Evolutionary conservation across 2,888 invertebrate genomes (phyloP).

Genomic region (Stenodera caucasica): DNA sequence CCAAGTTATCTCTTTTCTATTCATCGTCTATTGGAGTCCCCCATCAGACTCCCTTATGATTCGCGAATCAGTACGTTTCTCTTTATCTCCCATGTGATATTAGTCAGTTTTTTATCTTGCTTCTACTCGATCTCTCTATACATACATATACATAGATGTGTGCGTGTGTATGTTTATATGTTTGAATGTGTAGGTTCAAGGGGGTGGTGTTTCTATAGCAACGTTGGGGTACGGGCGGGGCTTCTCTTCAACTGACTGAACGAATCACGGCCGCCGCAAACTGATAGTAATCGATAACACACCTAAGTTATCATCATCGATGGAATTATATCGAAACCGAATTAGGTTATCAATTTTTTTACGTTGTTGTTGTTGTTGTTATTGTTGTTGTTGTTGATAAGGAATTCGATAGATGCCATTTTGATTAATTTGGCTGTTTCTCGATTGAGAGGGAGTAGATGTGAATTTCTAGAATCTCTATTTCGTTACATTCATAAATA

Average conservation of each 20-base stretch:
- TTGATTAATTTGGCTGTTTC: too few relatives aligned
- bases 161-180: constrained; percentile 25
- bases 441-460: too few relatives aligned
- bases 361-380: not conserved
- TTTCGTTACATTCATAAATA: constrained; percentile 27
- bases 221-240: constrained; percentile 54
- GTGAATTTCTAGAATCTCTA: too few relatives aligned
- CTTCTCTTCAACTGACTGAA: constrained; percentile 49
- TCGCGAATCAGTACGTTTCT: constrained; percentile 39
- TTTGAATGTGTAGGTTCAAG: constrained; percentile 13
- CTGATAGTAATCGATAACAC: constrained; percentile 57
- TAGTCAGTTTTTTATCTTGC: constrained; percentile 35
- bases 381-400: not conserved
- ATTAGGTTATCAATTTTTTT: constrained; percentile 3
- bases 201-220: constrained; percentile 50
- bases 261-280: constrained; percentile 57
- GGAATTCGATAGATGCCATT: not conserved
- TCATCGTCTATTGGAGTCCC: constrained; percentile 32
- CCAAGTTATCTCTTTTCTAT: constrained; percentile 38
- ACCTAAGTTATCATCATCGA: constrained; percentile 28
- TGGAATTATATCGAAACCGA: not conserved
- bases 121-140: constrained; percentile 10
- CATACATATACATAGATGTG: not conserved
- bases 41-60: constrained; percentile 36
- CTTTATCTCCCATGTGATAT: constrained; percentile 35